phyloP scores from a whole-genome alignment of 2,888 invertebrate genomes.

The Ephialtes manifestator region DNA sequence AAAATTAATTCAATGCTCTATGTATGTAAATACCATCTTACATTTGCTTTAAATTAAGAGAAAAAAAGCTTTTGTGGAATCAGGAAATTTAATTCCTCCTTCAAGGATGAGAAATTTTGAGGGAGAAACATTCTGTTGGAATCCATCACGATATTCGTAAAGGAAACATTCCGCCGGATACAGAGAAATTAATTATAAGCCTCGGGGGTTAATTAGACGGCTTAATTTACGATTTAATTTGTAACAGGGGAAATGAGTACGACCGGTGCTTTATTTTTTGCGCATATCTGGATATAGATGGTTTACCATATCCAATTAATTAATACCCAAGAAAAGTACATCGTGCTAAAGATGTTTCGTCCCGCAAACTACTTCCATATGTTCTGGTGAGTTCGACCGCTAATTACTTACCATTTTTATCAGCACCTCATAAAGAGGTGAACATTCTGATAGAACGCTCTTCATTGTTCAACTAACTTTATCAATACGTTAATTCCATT shows the following conservation, averaged over 20 bases:
- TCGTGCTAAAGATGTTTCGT: neutral
- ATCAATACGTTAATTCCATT: neutral
- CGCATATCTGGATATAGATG: neutral
- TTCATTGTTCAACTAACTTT: neutral
- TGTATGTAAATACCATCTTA: neutral
- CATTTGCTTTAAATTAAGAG: neutral
- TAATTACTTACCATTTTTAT: neutral
- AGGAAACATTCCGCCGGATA: conserved; percentile 10
- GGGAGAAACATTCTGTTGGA: conserved; percentile 40
- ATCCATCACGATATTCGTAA: conserved; percentile 9
- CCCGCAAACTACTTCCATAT: neutral
- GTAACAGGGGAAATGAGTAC: conserved; percentile 7
- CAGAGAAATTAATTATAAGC: conserved; percentile 26
- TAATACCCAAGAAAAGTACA: neutral
- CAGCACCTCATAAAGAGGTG: neutral
- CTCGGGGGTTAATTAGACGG: conserved; percentile 55
- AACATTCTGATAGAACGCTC: neutral
- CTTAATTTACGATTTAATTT: conserved; percentile 62
- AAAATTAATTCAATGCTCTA: neutral
- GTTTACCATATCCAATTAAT: neutral
- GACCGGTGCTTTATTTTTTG: neutral
- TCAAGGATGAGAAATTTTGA: conserved; percentile 38
- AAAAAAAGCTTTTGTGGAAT: neutral
- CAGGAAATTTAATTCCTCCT: conserved; percentile 52
- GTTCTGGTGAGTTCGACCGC: neutral